Conservation (phyloP, 2,888 invertebrate genomes). For the Hoplodrina blanda region DNA sequence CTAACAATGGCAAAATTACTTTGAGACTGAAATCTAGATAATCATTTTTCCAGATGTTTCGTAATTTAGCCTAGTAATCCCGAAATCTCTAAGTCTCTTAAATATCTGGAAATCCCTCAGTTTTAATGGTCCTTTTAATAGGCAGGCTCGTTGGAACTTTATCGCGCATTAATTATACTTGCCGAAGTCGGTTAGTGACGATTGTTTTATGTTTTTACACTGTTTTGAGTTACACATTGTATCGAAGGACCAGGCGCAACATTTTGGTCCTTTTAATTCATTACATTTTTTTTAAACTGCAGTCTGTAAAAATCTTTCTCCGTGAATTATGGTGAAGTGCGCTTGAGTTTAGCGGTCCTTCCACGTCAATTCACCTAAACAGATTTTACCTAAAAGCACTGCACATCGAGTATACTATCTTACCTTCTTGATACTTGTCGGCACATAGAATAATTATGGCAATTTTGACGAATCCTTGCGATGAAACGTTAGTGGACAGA, state of each 20-base stretch:
- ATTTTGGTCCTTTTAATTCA: neutral
- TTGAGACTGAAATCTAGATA: constrained; percentile 23
- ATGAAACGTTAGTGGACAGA: no score
- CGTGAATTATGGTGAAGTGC: no score
- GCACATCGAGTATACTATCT: no score
- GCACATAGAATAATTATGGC: no score
- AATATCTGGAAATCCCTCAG: constrained; percentile 51
- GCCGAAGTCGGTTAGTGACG: constrained; percentile 56
- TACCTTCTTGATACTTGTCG: no score
- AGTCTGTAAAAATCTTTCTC: no score
- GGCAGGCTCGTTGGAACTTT: constrained; percentile 68
- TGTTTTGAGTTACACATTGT: constrained; percentile 25
- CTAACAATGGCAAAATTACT: constrained; percentile 27
- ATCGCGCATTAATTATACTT: constrained; percentile 68
- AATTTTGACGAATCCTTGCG: no score
- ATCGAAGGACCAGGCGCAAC: neutral
- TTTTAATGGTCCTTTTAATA: constrained; percentile 69
- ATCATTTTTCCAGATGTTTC: constrained; percentile 39
- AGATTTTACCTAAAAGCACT: no score
- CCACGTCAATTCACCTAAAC: no score
- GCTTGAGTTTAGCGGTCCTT: no score
- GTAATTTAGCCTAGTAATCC: constrained; percentile 25
- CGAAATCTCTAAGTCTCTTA: constrained; percentile 50
- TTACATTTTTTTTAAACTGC: no score
- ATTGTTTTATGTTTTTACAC: constrained; percentile 65